A percentile compares a stretch with the other conserved stretches of the same genome.
Evolutionary conservation across 2,113 vertebrate genomes (phyloP).

Genomic region (Rhynchomys soricoides): DNA sequence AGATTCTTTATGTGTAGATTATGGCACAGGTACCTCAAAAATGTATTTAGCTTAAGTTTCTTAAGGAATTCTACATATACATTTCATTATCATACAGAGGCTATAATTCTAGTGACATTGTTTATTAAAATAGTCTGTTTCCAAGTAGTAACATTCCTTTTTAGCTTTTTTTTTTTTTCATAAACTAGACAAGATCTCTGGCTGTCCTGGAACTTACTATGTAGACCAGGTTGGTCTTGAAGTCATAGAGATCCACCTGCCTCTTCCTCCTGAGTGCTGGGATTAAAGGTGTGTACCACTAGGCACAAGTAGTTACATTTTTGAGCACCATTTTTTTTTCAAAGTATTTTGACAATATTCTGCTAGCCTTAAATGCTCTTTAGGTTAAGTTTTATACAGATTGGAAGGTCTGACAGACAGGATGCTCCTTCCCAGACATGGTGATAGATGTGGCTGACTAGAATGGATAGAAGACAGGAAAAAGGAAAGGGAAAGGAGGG

Average conservation of each 20-base stretch:
- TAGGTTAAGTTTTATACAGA: conserved; percentile 24
- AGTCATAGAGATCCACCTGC: neutral
- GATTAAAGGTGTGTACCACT: neutral
- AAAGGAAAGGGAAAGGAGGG: neutral
- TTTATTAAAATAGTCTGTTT: conserved; percentile 57
- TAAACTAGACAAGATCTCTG: neutral
- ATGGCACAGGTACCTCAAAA: neutral
- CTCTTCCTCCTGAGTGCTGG: neutral
- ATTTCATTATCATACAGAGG: conserved; percentile 36
- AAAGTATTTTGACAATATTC: conserved; percentile 29
- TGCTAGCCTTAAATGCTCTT: neutral
- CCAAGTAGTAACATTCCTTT: conserved; percentile 19
- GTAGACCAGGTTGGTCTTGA: neutral
- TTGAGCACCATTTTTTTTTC: conserved; percentile 24
- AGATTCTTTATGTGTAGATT: conserved; percentile 39
- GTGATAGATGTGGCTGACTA: neutral
- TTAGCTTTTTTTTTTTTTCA: neutral
- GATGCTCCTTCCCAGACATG: conserved; percentile 33
- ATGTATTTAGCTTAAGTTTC: conserved; percentile 44
- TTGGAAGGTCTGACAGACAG: neutral
- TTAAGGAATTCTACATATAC: conserved; percentile 35
- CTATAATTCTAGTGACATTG: conserved; percentile 51
- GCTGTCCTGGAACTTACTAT: neutral
- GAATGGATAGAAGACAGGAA: neutral
- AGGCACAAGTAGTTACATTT: neutral